phyloP scores from a whole-genome alignment of 2,888 invertebrate species.

The Allophyes oxyacanthae region DNA sequence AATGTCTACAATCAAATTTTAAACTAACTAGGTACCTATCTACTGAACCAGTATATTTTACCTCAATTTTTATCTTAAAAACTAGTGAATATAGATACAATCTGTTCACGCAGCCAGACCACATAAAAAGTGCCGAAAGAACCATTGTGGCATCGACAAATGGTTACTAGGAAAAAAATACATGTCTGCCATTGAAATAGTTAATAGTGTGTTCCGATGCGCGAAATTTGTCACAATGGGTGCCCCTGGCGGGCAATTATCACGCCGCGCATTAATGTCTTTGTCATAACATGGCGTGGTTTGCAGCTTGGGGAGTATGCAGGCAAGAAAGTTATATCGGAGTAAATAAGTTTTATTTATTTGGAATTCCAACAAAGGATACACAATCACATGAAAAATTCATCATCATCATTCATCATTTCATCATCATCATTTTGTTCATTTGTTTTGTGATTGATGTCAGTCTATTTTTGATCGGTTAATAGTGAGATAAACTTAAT shows the following conservation, averaged over 20 bases:
- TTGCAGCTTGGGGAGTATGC: slow-evolving; percentile 27
- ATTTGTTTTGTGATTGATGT: too few species aligned
- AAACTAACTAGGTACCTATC: background rate
- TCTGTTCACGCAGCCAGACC: slow-evolving; percentile 35
- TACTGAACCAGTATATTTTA: slow-evolving; percentile 4
- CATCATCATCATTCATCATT: too few species aligned
- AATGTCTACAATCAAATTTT: background rate
- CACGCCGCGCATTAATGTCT: slow-evolving; percentile 83
- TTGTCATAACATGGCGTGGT: slow-evolving; percentile 75
- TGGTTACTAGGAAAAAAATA: slow-evolving; percentile 70
- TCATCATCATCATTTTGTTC: too few species aligned
- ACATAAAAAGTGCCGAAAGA: slow-evolving; percentile 75
- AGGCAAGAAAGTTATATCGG: background rate
- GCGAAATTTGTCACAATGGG: slow-evolving; percentile 84
- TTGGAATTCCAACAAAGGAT: too few species aligned
- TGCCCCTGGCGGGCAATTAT: slow-evolving; percentile 78
- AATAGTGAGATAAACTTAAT: background rate
- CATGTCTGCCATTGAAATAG: slow-evolving; percentile 74
- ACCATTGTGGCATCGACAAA: slow-evolving; percentile 74
- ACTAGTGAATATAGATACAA: slow-evolving; percentile 32
- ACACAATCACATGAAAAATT: too few species aligned
- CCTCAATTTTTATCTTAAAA: slow-evolving; percentile 25
- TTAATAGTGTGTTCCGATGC: slow-evolving; percentile 84
- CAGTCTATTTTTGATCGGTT: background rate
- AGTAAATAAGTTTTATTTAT: background rate